phyloP scores from a whole-genome alignment of 2,888 invertebrate species.

The Cheilosia variabilis region DNA sequence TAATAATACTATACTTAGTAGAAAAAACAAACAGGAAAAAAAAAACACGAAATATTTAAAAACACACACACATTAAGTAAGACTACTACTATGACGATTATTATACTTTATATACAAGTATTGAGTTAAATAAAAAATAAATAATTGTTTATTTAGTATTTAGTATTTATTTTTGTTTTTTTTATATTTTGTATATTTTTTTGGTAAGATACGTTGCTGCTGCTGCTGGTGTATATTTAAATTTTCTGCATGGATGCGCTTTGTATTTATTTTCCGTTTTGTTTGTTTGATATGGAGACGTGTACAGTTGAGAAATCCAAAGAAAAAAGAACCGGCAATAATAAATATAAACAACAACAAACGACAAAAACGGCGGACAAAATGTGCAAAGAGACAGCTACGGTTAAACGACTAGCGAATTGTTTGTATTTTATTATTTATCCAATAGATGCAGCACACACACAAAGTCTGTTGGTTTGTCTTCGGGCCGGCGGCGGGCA shows the following conservation, averaged over 20 bases:
- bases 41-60: slow-evolving; percentile 21
- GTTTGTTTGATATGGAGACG: slow-evolving; percentile 28
- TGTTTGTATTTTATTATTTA: slow-evolving; percentile 51
- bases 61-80: slow-evolving; percentile 57
- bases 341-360: slow-evolving; percentile 72
- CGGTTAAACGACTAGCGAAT: slow-evolving; percentile 67
- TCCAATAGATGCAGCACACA: slow-evolving; percentile 57
- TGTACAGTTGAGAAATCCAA: slow-evolving; percentile 15
- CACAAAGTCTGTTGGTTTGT: slow-evolving; percentile 65
- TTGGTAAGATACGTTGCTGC: slow-evolving; percentile 31
- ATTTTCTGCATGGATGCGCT: slow-evolving; percentile 6
- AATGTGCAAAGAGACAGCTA: slow-evolving; percentile 40
- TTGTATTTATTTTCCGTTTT: slow-evolving; percentile 17
- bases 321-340: slow-evolving; percentile 65
- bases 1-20: slow-evolving; percentile 46
- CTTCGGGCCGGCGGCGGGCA: slow-evolving; percentile 69
- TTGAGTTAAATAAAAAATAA: slow-evolving; percentile 57
- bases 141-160: slow-evolving; percentile 43
- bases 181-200: slow-evolving; percentile 47
- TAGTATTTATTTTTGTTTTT: slow-evolving; percentile 15
- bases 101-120: slow-evolving; percentile 61
- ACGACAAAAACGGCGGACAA: slow-evolving; percentile 58
- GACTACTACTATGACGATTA: slow-evolving; percentile 36
- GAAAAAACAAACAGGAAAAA: slow-evolving; percentile 10
- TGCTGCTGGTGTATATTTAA: slow-evolving; percentile 14